A percentile compares a stretch with the other conserved stretches of the same genome.
phyloP scores from a whole-genome alignment of 2,888 invertebrate genomes.

The Loripinus fragilis region DNA sequence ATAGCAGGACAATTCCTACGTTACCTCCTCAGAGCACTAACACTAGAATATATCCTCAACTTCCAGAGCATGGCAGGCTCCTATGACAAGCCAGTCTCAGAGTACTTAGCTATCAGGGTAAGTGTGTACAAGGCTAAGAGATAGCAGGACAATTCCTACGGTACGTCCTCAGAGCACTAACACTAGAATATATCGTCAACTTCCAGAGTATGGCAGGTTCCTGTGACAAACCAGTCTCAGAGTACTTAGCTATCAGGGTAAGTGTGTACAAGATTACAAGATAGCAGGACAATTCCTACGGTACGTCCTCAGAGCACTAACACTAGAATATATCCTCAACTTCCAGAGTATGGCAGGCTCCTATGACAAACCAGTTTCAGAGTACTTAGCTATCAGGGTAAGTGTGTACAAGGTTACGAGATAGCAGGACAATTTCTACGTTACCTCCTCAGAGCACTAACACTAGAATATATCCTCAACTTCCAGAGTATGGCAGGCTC shows the following conservation, averaged over 20 bases:
- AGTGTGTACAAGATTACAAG: slow-evolving; percentile 86
- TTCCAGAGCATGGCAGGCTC: slow-evolving; percentile 87
- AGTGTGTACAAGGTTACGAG: slow-evolving; percentile 86
- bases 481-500: slow-evolving; percentile 87
- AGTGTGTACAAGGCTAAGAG: slow-evolving; percentile 86
- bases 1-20: slow-evolving; percentile 87
- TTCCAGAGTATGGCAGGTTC: slow-evolving; percentile 87
- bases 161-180: slow-evolving; percentile 86
- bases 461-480: slow-evolving; percentile 87
- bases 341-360: slow-evolving; percentile 87
- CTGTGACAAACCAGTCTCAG: slow-evolving; percentile 87
- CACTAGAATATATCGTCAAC: slow-evolving; percentile 87
- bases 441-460: slow-evolving; percentile 86
- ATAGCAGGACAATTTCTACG: slow-evolving; percentile 87
- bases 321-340: slow-evolving; percentile 87
- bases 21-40: slow-evolving; percentile 86
- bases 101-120: slow-evolving; percentile 89
- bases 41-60: slow-evolving; percentile 87
- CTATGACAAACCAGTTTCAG: slow-evolving; percentile 87
- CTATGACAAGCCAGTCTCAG: slow-evolving; percentile 87
- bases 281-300: slow-evolving; percentile 87
- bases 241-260: slow-evolving; percentile 89
- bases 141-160: slow-evolving; percentile 87
- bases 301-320: slow-evolving; percentile 86
- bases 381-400: slow-evolving; percentile 89